Evolutionary conservation across 2,888 invertebrate species (phyloP).

Genomic region (Oligia strigilis): DNA sequence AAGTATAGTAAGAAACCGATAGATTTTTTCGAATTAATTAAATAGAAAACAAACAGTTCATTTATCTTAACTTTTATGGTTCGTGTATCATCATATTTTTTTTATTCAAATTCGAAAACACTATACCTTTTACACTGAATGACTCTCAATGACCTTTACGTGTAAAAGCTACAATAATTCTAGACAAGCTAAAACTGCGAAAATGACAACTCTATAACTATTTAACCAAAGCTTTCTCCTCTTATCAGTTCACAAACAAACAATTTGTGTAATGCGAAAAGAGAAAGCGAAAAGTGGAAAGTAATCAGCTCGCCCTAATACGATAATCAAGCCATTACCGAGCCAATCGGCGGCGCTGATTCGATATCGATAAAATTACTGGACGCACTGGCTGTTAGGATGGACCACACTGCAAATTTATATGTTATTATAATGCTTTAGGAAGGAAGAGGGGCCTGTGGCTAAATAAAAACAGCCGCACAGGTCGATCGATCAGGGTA

Average conservation of each 20-base stretch:
- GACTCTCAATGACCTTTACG: too few relatives aligned
- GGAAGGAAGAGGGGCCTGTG: too few relatives aligned
- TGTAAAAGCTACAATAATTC: background rate
- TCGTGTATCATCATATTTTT: too few relatives aligned
- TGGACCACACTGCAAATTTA: constrained; percentile 25
- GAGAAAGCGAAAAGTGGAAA: constrained; percentile 66
- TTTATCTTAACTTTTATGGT: too few relatives aligned
- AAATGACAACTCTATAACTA: background rate
- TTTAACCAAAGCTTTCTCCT: constrained; percentile 31
- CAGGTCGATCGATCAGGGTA: background rate
- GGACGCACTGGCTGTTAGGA: constrained; percentile 67
- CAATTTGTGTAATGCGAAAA: constrained; percentile 65
- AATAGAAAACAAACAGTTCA: too few relatives aligned
- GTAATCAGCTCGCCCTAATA: constrained; percentile 75
- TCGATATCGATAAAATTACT: constrained; percentile 72
- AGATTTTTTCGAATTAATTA: too few relatives aligned
- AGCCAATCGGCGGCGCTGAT: constrained; percentile 79
- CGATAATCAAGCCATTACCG: constrained; percentile 82
- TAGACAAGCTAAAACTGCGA: background rate
- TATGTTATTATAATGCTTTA: too few relatives aligned
- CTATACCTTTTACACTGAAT: background rate
- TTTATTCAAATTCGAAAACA: background rate
- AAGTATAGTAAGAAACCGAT: too few relatives aligned
- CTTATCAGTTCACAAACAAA: constrained; percentile 62
- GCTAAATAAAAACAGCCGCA: too few relatives aligned